Conservation (phyloP, 2,113 vertebrate species). For the Eidolon helvum region DNA sequence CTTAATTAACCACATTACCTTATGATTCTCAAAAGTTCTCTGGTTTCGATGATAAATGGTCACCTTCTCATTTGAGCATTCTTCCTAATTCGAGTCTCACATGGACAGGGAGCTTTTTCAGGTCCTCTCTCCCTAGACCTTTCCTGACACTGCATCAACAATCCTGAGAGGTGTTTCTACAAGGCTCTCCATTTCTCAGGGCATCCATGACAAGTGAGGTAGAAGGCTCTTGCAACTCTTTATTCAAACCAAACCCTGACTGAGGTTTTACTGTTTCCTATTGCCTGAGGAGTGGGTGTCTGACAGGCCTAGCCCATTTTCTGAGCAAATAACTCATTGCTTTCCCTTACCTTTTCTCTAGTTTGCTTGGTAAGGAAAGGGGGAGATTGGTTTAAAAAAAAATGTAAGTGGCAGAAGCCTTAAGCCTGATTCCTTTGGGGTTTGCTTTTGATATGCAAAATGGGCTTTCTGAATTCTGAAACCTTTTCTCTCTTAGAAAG, state of each 20-base stretch:
- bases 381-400: neutral
- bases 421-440: slow-evolving; percentile 39
- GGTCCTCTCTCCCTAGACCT: neutral
- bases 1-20: neutral
- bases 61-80: neutral
- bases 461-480: slow-evolving; percentile 59
- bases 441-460: slow-evolving; percentile 67
- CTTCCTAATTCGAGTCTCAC: neutral
- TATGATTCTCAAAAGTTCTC: neutral
- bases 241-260: neutral
- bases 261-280: neutral
- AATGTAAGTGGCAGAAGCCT: neutral
- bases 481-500: slow-evolving; percentile 71
- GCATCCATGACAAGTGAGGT: neutral
- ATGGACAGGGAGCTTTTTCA: neutral
- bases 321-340: neutral
- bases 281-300: neutral
- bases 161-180: neutral
- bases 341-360: neutral
- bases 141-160: neutral
- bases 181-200: neutral
- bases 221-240: neutral
- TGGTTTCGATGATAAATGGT: neutral
- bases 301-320: neutral
- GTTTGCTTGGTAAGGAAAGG: slow-evolving; percentile 16